Evolutionary conservation across 2,888 invertebrate genomes (phyloP), one percentile per base, ranked within the genome.

Genomic region (Eupithecia vulgata): DNA sequence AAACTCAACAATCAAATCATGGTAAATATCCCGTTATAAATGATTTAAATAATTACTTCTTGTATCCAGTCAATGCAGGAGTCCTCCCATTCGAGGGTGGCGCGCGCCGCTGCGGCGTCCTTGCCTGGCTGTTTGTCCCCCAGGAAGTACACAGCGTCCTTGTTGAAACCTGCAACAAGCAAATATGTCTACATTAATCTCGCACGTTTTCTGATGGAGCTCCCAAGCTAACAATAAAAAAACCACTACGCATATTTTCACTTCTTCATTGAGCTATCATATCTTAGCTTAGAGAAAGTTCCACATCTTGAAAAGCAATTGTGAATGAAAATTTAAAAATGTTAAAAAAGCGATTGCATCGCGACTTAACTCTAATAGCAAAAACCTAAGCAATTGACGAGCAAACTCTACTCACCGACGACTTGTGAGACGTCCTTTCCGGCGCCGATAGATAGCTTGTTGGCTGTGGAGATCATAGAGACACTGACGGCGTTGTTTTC

Each of bases 51-150:
- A 34, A 21, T 48, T 68, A 97, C 96, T 72, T 92, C 89, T 73
- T 96, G 91, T 13, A 96, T 95, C 80, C 96, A 96, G 75, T 96
- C 95, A 48, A 96, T 94, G 88, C 97, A 98, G 81, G 95, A 94
- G 83, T 97, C 96, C 81, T 25, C 91, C 85, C 25, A 91, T 88
- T 59, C 30, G 1, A 97, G 84, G 5, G 96, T 95, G 30, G 91
- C 88, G 76, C 95, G 95, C 30, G 96, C 86, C 15, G 95, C 94
- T 10, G 95, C 84, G 10, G 92, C 93, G 64, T 96, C 96, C 80
- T 95, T 95, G 67, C 95, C 90, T 52, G 95, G 95, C 83, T 96
- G 97, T 90, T 95, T 96, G 83, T 97, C 96, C 17, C 95, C 95
- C 25, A 96, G 92, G 72, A 96, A 93, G 80, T 96, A 94, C 3